Evolutionary conservation across 1,140 invertebrate genomes (phyloP).

Genomic region (Drosophila sechellia): DNA sequence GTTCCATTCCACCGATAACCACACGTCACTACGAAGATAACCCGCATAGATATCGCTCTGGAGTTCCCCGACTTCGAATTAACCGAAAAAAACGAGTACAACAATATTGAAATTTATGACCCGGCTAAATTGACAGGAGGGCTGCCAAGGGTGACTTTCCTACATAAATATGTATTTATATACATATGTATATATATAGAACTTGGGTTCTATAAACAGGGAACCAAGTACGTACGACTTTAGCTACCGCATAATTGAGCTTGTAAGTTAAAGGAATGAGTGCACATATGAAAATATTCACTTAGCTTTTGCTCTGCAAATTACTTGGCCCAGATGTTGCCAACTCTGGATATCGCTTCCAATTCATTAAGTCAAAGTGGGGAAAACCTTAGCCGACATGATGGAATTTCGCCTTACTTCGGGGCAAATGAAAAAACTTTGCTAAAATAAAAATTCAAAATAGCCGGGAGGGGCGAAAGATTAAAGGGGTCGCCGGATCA

Average conservation of each 20-base stretch:
- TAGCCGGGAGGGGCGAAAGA: constrained; percentile 6
- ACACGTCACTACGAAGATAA: constrained; percentile 60
- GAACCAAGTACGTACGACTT: constrained; percentile 35
- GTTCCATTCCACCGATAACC: constrained; percentile 53
- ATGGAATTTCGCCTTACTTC: constrained; percentile 20
- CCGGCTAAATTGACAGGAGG: constrained; percentile 57
- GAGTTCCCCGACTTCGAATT: constrained; percentile 26
- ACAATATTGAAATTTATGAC: constrained; percentile 74
- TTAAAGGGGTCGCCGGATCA: constrained; percentile 39
- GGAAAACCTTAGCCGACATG: constrained; percentile 28
- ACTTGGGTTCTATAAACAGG: constrained; percentile 44
- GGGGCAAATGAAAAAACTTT: constrained; percentile 67
- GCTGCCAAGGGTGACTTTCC: constrained; percentile 12
- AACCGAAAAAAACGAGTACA: constrained; percentile 31
- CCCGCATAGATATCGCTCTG: constrained; percentile 69
- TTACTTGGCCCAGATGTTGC: constrained; percentile 46
- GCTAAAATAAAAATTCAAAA: constrained; percentile 44
- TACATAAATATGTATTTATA: neutral
- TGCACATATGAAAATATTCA: constrained; percentile 10
- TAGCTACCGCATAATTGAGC: constrained; percentile 53
- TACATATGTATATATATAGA: constrained; percentile 3
- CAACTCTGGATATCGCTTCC: constrained; percentile 40
- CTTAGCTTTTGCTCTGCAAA: constrained; percentile 18
- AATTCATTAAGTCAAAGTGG: constrained; percentile 62
- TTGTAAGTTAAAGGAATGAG: constrained; percentile 46